These are phyloP conservation scores for Lordiphosa andalusiaca DNA, from an alignment of 2,888 invertebrate genomes.

Conservation along the genomic window DNA sequence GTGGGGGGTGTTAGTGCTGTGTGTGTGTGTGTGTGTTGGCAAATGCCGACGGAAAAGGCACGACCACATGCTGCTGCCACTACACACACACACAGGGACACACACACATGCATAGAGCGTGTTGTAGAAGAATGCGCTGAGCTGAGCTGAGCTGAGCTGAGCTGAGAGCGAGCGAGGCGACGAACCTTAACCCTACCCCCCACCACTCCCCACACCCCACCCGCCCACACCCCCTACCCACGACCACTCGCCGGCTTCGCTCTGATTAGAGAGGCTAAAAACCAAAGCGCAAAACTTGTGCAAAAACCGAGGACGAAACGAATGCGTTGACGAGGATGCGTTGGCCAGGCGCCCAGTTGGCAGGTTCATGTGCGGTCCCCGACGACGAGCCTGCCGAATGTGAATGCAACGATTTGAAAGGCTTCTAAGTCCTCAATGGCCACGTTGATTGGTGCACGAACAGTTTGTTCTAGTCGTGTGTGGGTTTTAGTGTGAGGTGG, in stretches of 20 bases:
- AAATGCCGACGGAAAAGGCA: conserved; percentile 68
- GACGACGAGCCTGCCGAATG: conserved; percentile 45
- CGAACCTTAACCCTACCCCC: conserved; percentile 30
- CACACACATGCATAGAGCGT: conserved; percentile 39
- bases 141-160: conserved; percentile 21
- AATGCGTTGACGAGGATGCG: conserved; percentile 34
- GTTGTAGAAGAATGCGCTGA: conserved; percentile 29
- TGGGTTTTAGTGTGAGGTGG: conserved; percentile 6
- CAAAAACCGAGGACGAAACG: conserved; percentile 34
- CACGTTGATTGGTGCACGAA: conserved; percentile 59
- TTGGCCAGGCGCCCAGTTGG: conserved; percentile 3
- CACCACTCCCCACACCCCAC: too few relatives aligned
- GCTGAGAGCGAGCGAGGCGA: conserved; percentile 50
- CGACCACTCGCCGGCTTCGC: conserved; percentile 3
- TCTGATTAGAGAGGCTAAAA: conserved; percentile 39
- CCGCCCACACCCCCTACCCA: conserved; percentile 6
- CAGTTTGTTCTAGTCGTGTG: conserved; percentile 8
- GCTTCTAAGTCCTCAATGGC: conserved; percentile 61
- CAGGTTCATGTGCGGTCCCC: conserved; percentile 8
- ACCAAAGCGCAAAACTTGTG: conserved; percentile 31
- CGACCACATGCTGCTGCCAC: conserved; percentile 41
- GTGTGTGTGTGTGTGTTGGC: conserved; percentile 16
- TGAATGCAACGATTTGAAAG: conserved; percentile 66
- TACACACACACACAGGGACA: conserved; percentile 14
- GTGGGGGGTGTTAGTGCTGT: conserved; percentile 24